These are phyloP conservation scores for Dynastes maya DNA, from an alignment of 2,888 invertebrate genomes.

Conservation along the genomic window DNA sequence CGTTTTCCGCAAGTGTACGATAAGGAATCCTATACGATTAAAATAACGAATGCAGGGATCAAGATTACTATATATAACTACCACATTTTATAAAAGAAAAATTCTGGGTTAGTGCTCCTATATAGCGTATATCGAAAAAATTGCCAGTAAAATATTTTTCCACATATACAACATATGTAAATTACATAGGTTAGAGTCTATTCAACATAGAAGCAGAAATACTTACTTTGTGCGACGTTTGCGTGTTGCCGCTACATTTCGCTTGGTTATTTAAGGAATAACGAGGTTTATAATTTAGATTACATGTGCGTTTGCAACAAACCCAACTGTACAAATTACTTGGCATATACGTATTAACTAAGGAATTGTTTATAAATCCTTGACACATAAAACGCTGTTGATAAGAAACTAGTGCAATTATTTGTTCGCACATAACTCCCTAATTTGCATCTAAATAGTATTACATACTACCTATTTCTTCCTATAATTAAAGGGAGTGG, in stretches of 20 bases:
- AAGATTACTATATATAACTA: no score
- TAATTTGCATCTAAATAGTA: neutral
- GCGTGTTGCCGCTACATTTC: constrained; percentile 16
- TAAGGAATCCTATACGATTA: no score
- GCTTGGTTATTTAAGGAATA: constrained; percentile 9
- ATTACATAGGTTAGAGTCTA: neutral
- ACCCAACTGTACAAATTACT: constrained; percentile 5
- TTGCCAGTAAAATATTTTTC: no score
- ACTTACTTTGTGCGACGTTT: neutral
- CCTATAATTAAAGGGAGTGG: no score
- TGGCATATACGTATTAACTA: neutral
- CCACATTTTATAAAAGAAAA: no score
- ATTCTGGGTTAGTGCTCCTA: no score
- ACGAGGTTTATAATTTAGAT: constrained; percentile 28
- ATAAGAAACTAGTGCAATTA: neutral
- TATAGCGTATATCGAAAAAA: no score
- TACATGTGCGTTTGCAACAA: constrained; percentile 17
- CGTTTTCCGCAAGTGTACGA: no score
- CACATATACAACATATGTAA: neutral
- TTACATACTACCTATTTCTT: no score
- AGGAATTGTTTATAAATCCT: constrained; percentile 7
- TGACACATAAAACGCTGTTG: neutral
- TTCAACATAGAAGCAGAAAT: neutral
- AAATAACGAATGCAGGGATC: no score
- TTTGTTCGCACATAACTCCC: neutral